A percentile compares a stretch with the other conserved stretches of the same genome.
Evolutionary conservation across 2,113 vertebrate species (phyloP).

Genomic region (Larimichthys polyactis): DNA sequence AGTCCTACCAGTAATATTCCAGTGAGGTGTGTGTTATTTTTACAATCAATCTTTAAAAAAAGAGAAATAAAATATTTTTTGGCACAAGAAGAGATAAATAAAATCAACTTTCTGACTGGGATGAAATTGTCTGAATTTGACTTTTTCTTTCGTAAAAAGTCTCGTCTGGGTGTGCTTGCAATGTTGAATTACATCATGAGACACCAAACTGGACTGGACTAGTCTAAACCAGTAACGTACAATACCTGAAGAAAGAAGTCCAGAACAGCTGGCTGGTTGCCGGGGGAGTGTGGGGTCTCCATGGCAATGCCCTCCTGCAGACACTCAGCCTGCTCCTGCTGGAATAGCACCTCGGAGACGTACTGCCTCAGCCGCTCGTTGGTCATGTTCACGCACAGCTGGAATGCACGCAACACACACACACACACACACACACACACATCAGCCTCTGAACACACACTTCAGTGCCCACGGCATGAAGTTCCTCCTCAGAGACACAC

Average conservation of each 20-base stretch:
- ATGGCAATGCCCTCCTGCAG: conserved; percentile 93
- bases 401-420: conserved; percentile 65
- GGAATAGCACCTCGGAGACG: conserved; percentile 92
- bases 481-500: conserved; percentile 37
- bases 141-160: background rate
- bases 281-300: conserved; percentile 89
- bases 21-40: background rate
- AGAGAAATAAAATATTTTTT: too few relatives aligned
- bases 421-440: conserved; percentile 28
- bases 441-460: conserved; percentile 45
- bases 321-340: conserved; percentile 93
- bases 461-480: conserved; percentile 10
- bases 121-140: background rate
- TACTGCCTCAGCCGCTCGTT: conserved; percentile 94
- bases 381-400: conserved; percentile 98
- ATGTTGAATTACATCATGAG: background rate
- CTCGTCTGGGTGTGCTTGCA: background rate
- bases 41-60: background rate
- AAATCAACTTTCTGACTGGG: background rate
- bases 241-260: conserved; percentile 97
- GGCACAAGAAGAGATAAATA: too few relatives aligned
- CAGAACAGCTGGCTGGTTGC: conserved; percentile 88
- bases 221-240: conserved; percentile 28
- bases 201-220: conserved; percentile 36
- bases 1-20: background rate